These are phyloP conservation scores for Oryzias celebensis DNA, from an alignment of 2,113 vertebrate species.

Conservation along the genomic window DNA sequence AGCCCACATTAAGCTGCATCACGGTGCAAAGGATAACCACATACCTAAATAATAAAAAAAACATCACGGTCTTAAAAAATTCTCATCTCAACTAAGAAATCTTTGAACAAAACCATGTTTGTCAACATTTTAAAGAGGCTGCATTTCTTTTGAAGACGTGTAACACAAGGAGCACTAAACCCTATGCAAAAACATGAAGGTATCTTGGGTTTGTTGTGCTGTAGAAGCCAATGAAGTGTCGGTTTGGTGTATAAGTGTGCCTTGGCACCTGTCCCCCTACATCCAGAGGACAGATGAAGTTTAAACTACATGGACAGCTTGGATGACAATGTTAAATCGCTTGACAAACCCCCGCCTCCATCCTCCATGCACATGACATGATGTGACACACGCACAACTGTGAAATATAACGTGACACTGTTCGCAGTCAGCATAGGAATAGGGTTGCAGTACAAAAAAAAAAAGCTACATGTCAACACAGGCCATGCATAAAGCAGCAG, in stretches of 20 bases:
- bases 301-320: slow-evolving; percentile 63
- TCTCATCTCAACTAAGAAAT: too few species aligned
- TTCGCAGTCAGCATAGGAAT: slow-evolving; percentile 37
- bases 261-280: slow-evolving; percentile 70
- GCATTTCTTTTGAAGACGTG: too few species aligned
- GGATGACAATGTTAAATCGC: slow-evolving; percentile 46
- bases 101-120: too few species aligned
- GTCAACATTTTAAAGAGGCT: too few species aligned
- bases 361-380: slow-evolving; percentile 11
- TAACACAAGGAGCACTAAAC: too few species aligned
- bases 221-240: too few species aligned
- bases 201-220: too few species aligned
- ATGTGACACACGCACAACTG: slow-evolving; percentile 2
- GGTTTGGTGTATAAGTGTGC: slow-evolving; percentile 33
- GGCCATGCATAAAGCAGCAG: neutral
- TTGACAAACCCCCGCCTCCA: slow-evolving; percentile 24
- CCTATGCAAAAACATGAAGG: too few species aligned
- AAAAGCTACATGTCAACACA: slow-evolving; percentile 34
- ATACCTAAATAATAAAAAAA: too few species aligned
- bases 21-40: too few species aligned
- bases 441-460: slow-evolving; percentile 10
- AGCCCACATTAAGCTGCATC: too few species aligned
- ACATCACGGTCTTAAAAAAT: too few species aligned
- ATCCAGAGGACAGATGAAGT: slow-evolving; percentile 49
- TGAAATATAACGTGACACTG: slow-evolving; percentile 25